These are phyloP conservation scores for Turritopsis rubra DNA, from an alignment of 30 jellyfish, hydroid and myxozoan species.

Conservation along the genomic window DNA sequence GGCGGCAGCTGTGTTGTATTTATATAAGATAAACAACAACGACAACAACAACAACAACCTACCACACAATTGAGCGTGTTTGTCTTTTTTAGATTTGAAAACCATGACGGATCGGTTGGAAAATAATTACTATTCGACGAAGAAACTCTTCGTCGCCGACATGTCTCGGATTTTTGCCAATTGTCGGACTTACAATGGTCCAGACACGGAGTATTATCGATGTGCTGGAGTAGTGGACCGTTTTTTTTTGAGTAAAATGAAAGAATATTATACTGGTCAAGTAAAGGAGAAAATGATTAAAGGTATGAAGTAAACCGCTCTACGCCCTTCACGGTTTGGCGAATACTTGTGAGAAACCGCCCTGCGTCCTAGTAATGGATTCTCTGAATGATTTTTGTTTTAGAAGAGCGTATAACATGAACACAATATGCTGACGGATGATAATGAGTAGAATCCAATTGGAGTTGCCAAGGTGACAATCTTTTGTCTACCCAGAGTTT, in stretches of 20 bases:
- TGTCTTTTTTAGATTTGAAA: conserved; percentile 54
- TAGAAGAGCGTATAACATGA: neutral
- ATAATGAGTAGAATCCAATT: neutral
- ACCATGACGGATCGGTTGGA: conserved; percentile 79
- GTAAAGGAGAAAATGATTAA: conserved; percentile 25
- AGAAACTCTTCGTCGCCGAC: conserved; percentile 77
- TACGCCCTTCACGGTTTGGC: neutral
- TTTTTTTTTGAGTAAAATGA: conserved; percentile 67
- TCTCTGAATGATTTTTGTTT: neutral
- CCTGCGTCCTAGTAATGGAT: neutral
- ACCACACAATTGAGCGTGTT: neutral
- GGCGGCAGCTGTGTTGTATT: too few relatives aligned
- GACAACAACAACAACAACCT: neutral
- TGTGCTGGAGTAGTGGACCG: conserved; percentile 98
- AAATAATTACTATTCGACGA: conserved; percentile 63
- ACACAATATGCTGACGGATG: neutral
- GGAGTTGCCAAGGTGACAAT: too few relatives aligned
- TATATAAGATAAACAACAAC: neutral
- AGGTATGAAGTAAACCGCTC: neutral
- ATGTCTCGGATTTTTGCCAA: conserved; percentile 89
- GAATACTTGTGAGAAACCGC: neutral
- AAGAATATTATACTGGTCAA: conserved; percentile 59
- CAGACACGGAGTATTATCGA: conserved; percentile 91
- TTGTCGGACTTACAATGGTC: conserved; percentile 96
- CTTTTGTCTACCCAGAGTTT: too few relatives aligned